phyloP scores from a whole-genome alignment of 2,888 invertebrate species.

The Pasiphila rectangulata region DNA sequence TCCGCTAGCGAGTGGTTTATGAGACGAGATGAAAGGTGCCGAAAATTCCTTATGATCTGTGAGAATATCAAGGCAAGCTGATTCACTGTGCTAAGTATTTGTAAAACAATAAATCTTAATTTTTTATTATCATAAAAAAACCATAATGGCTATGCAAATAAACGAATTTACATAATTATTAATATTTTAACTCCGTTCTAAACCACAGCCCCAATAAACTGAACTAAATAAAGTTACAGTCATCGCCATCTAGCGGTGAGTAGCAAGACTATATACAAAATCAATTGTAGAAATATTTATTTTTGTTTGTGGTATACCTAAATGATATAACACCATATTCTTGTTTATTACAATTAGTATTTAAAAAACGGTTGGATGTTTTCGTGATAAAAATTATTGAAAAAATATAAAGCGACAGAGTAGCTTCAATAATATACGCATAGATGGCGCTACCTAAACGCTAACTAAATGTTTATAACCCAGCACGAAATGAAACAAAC shows the following conservation, averaged over 20 bases:
- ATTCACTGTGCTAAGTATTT: not conserved
- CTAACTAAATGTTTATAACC: not conserved
- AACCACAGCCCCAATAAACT: not conserved
- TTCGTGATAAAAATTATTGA: too few species aligned
- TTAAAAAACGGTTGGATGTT: too few species aligned
- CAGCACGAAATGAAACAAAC: too few species aligned
- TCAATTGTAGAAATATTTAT: slow-evolving; percentile 6
- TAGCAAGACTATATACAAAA: slow-evolving; percentile 46
- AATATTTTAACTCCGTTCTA: too few species aligned
- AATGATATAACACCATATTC: too few species aligned
- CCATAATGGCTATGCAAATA: too few species aligned
- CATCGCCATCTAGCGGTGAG: slow-evolving; percentile 63
- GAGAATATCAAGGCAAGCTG: not conserved
- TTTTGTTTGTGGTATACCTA: too few species aligned
- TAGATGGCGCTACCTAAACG: slow-evolving; percentile 25
- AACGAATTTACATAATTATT: too few species aligned
- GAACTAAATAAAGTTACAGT: not conserved
- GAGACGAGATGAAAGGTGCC: slow-evolving; percentile 15
- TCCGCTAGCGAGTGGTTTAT: slow-evolving; percentile 7
- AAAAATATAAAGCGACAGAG: too few species aligned
- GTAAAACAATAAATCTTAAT: not conserved
- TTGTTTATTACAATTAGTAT: too few species aligned
- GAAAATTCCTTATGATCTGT: not conserved
- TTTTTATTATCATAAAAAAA: too few species aligned
- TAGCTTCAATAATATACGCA: not conserved